Evolutionary conservation across 2,888 invertebrate genomes (phyloP), one percentile per base, ranked within the genome.

Genomic region (Tinea trinotella): DNA sequence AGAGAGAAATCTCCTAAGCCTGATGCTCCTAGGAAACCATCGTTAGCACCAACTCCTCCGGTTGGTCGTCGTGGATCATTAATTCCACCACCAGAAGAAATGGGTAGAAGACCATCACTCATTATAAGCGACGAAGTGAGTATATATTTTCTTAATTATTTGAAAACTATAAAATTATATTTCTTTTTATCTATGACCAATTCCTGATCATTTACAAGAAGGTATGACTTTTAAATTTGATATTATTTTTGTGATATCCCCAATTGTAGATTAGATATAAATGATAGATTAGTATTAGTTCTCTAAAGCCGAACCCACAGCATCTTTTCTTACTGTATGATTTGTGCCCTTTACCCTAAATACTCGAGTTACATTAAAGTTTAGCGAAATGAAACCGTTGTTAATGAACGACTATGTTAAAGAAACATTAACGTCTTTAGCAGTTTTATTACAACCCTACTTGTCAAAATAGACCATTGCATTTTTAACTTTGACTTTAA

Each of bases 61-160:
- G 74, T 74, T 0, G 75, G 67, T 46, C 75, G 86, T 65, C 89
- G 96, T 64, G 96, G 96, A 56, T 96, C 96, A 53, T 90, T 96
- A 57, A 92, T 96, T 70, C 96, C 96, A 65, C 94, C 94, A 5
- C 96, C 95, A 60, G 96, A 96, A 75, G 93, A 92, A 76, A 92
- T 92, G 80, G 93, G 92, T 67, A 90, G 96, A 67, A 90, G 96
- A 64, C 95, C 96, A 62, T 95, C 95, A 65, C 89, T 97, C 64
- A 93, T 97, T 69, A 96, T 97, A 73, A 94, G 95, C 73, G 96
- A 97, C 80, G 96, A 97, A 95, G 97, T 97, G 92, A 53, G 53
- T 50, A 12, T 15, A n/a, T n/a, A n/a, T n/a, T n/a, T n/a, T 30
- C 30, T 15, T 3, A 12, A n/a, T 15, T 3, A 6, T 40, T 40